phyloP scores from a whole-genome alignment of 2,888 invertebrate species.

The Stramonita haemastoma region DNA sequence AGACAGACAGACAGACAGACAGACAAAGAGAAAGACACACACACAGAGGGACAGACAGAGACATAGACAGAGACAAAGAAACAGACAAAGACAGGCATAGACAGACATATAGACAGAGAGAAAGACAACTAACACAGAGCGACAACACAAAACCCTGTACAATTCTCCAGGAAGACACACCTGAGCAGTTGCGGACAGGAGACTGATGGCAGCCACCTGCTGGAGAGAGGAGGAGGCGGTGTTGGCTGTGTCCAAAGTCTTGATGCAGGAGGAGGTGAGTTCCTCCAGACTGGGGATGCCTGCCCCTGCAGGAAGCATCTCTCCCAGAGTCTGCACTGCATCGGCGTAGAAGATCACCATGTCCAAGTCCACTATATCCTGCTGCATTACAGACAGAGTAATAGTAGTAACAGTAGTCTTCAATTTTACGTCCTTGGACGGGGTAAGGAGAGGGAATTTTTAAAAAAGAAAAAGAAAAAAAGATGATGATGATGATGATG shows the following conservation, averaged over 20 bases:
- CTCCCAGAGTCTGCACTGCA: constrained; percentile 31
- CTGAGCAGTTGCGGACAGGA: constrained; percentile 53
- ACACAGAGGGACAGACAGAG: background rate
- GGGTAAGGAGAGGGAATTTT: too few relatives aligned
- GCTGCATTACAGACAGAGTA: background rate
- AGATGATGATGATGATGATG: too few relatives aligned
- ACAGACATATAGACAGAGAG: background rate
- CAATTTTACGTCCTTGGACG: too few relatives aligned
- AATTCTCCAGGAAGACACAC: background rate
- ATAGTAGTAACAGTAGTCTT: too few relatives aligned
- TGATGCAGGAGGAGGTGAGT: background rate
- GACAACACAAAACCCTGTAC: background rate
- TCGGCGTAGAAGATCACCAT: constrained; percentile 32
- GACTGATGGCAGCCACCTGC: constrained; percentile 52
- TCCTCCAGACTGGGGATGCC: constrained; percentile 9
- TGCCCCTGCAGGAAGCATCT: background rate
- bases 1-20: background rate
- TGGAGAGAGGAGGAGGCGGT: constrained; percentile 46
- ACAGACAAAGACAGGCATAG: too few relatives aligned
- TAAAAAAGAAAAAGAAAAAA: too few relatives aligned
- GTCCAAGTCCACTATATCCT: constrained; percentile 26
- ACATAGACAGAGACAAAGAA: too few relatives aligned
- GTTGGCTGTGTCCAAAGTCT: constrained; percentile 37
- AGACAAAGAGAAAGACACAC: background rate
- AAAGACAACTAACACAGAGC: background rate